Conservation (phyloP, 2,888 invertebrate genomes). For the Oscheius sp. region DNA sequence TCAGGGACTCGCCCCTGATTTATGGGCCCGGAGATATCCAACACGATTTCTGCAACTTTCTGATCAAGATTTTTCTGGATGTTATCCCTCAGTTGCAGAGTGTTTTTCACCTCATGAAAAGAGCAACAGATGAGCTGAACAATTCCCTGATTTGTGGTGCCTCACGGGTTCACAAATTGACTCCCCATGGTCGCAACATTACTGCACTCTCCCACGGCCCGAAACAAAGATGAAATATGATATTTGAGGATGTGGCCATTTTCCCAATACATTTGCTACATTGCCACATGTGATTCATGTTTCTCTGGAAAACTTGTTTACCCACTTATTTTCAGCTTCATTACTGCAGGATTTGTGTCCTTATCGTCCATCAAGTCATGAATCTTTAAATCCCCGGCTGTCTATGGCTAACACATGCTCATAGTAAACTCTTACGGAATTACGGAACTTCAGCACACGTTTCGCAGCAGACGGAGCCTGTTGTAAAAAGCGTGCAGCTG, state of each 20-base stretch:
- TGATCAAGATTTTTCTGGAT: too few species aligned
- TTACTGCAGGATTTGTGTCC: too few species aligned
- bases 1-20: too few species aligned
- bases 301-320: background rate
- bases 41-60: too few species aligned
- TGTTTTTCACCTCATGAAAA: too few species aligned
- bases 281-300: background rate
- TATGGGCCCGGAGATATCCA: too few species aligned
- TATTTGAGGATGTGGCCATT: slow-evolving; percentile 6
- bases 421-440: background rate
- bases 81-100: too few species aligned
- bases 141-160: too few species aligned
- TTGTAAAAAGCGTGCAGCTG: slow-evolving; percentile 37
- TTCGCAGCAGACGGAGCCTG: slow-evolving; percentile 24
- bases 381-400: background rate
- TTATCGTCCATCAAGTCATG: slow-evolving; percentile 1
- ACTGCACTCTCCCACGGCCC: background rate
- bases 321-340: background rate
- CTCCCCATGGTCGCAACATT: too few species aligned
- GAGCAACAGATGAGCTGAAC: too few species aligned
- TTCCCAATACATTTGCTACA: background rate
- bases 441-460: slow-evolving; percentile 20
- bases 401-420: slow-evolving; percentile 12
- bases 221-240: slow-evolving; percentile 15
- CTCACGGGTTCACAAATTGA: too few species aligned